These are phyloP conservation scores for Premnoplex brunnescens DNA, from an alignment of 2,797 vertebrate species.

Conservation along the genomic window DNA sequence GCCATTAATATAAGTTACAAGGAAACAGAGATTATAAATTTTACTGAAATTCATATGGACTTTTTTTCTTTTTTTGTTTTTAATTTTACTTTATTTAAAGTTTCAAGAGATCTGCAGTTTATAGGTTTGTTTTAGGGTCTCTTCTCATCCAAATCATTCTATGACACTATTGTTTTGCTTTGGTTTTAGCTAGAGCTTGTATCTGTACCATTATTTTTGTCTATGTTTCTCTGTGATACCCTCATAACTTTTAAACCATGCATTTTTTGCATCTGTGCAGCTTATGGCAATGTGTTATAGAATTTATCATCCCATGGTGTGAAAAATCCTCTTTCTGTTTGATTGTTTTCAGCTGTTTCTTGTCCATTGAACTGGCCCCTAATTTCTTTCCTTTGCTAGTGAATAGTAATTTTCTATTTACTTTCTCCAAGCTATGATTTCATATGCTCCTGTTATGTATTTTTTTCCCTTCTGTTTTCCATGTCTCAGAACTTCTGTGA, in stretches of 20 bases:
- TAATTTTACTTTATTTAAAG: neutral
- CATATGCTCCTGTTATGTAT: neutral
- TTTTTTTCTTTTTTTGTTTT: neutral
- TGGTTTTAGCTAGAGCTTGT: neutral
- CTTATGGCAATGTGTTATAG: neutral
- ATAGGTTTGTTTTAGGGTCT: neutral
- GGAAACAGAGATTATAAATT: neutral
- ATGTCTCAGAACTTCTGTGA: neutral
- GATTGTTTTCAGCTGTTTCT: neutral
- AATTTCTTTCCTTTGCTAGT: neutral
- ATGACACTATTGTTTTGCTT: neutral
- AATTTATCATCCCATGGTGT: neutral
- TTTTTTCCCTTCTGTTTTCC: neutral
- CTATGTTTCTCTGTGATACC: neutral
- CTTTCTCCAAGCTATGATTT: neutral
- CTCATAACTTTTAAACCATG: neutral
- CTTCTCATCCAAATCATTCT: neutral
- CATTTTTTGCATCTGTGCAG: neutral
- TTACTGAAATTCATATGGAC: neutral
- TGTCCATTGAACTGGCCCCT: neutral
- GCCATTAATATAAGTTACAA: neutral
- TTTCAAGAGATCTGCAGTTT: neutral
- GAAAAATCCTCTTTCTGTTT: neutral
- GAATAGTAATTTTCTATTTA: neutral
- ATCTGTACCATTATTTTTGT: neutral